Conservation (phyloP, 2,888 invertebrate genomes). For the Parnassius mnemosyne region DNA sequence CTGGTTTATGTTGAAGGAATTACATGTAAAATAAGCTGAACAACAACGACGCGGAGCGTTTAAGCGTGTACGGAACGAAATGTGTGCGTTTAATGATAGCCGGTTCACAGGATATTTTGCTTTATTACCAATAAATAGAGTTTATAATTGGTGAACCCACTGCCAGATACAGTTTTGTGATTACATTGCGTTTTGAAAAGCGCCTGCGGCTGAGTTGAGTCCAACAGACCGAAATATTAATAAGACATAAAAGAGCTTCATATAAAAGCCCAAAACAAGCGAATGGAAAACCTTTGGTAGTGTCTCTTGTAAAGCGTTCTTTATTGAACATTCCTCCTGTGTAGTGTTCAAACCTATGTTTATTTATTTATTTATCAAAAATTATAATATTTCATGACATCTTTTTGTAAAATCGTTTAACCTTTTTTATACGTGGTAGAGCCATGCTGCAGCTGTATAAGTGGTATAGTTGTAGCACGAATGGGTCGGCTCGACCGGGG, state of each 20-base stretch:
- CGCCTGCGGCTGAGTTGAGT: conserved; percentile 58
- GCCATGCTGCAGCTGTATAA: too few relatives aligned
- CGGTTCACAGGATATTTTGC: conserved; percentile 14
- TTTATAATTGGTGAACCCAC: conserved; percentile 42
- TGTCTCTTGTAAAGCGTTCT: conserved; percentile 16
- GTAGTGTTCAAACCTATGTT: too few relatives aligned
- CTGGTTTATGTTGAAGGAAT: conserved; percentile 42
- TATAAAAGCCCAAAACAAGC: conserved; percentile 27
- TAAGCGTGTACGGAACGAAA: conserved; percentile 33
- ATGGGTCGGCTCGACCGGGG: too few relatives aligned
- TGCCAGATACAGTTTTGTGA: conserved; percentile 31
- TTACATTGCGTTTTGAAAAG: conserved; percentile 39
- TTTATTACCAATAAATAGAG: conserved; percentile 29
- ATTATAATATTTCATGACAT: too few relatives aligned
- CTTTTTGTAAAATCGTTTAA: too few relatives aligned
- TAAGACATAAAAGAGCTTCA: conserved; percentile 44
- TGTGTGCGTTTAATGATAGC: conserved; percentile 8
- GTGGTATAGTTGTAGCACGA: too few relatives aligned
- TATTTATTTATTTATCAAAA: too few relatives aligned
- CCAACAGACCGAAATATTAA: conserved; percentile 56
- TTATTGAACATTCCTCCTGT: background rate
- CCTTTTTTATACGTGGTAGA: too few relatives aligned
- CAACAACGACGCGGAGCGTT: conserved; percentile 55
- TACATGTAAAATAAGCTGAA: conserved; percentile 60
- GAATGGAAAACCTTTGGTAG: conserved; percentile 24